A percentile compares a stretch with the other conserved stretches of the same genome.
Conservation (phyloP, 2,888 invertebrate genomes). For the Rhagonycha fulva region DNA sequence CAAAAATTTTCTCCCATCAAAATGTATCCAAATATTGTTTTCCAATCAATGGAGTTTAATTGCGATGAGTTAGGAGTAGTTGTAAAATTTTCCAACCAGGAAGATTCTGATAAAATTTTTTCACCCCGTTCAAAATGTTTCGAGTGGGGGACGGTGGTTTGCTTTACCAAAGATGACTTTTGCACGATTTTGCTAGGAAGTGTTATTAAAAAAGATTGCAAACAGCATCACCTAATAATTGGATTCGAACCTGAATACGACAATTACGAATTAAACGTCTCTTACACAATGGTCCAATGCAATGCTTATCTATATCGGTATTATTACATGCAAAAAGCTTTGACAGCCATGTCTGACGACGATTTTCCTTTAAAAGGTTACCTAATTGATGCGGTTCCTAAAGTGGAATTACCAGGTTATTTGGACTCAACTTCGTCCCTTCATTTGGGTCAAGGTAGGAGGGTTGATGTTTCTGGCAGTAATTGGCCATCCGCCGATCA, state of each 20-base stretch:
- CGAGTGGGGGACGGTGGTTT: constrained; percentile 73
- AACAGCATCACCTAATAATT: no score
- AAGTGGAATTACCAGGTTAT: constrained; percentile 52
- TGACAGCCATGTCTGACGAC: constrained; percentile 61
- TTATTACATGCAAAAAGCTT: constrained; percentile 68
- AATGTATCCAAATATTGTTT: background rate
- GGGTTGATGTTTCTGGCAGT: constrained; percentile 10
- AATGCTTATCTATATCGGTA: constrained; percentile 83
- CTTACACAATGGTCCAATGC: constrained; percentile 72
- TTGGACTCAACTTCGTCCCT: constrained; percentile 29
- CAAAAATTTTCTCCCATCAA: background rate
- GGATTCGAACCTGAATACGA: no score
- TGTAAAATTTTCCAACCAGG: constrained; percentile 26
- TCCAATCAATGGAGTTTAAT: constrained; percentile 48
- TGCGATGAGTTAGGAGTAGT: constrained; percentile 23
- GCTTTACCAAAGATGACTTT: constrained; percentile 73
- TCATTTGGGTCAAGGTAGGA: constrained; percentile 5
- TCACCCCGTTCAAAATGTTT: constrained; percentile 61
- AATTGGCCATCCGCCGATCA: constrained; percentile 57
- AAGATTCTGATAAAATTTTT: constrained; percentile 45
- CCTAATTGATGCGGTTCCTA: constrained; percentile 60
- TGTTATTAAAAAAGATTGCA: constrained; percentile 63
- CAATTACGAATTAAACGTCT: no score
- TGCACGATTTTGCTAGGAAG: constrained; percentile 70
- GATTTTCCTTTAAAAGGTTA: constrained; percentile 71